Conservation (phyloP, 2,888 invertebrate genomes). For the Vandiemenella viatica region DNA sequence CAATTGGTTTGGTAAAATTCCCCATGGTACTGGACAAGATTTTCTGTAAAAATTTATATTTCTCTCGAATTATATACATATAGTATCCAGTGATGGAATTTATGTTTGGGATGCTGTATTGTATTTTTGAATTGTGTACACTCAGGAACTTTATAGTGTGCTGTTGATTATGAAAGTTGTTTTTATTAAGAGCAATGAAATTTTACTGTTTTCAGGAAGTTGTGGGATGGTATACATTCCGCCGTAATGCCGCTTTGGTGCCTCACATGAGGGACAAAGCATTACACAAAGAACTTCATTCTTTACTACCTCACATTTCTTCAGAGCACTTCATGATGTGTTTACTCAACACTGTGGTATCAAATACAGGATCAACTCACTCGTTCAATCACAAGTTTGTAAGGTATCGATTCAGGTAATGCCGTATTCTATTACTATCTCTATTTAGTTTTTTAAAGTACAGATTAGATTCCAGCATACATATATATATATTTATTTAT, state of each 20-base stretch:
- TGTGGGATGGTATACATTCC: conserved; percentile 53
- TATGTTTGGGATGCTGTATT: no score
- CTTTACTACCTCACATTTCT: conserved; percentile 36
- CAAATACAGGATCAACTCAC: conserved; percentile 40
- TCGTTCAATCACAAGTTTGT: conserved; percentile 46
- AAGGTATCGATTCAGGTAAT: conserved; percentile 30
- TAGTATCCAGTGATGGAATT: no score
- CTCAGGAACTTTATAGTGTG: no score
- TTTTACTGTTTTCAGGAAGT: conserved; percentile 34
- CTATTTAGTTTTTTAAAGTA: background rate
- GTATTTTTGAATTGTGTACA: no score
- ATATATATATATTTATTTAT: no score
- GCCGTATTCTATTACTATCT: background rate
- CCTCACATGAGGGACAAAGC: conserved; percentile 47
- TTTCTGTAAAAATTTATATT: no score
- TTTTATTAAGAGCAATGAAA: no score
- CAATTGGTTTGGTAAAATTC: no score
- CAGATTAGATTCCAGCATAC: no score
- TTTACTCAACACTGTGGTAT: conserved; percentile 38
- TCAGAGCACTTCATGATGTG: conserved; percentile 46
- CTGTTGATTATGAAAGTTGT: no score
- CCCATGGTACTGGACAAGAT: no score
- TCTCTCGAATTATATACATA: no score
- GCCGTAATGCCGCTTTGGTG: conserved; percentile 35
- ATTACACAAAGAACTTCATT: conserved; percentile 44